A percentile compares a stretch with the other conserved stretches of the same genome.
These are phyloP conservation scores for Callocephalon fimbriatum DNA, from an alignment of 2,113 vertebrate species.

Conservation along the genomic window DNA sequence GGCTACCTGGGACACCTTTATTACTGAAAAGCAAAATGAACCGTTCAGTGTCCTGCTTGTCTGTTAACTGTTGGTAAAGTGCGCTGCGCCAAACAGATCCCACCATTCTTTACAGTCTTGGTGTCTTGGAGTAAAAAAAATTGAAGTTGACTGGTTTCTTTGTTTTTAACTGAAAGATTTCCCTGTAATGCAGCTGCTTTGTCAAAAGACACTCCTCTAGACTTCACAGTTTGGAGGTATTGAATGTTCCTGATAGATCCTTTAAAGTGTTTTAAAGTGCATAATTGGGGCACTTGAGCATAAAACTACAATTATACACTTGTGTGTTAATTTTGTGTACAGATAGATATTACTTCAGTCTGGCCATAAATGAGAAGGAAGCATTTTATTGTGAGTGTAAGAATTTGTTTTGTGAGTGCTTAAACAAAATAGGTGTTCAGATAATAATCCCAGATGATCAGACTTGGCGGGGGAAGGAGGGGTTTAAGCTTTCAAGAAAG, in stretches of 20 bases:
- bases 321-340: constrained; percentile 77
- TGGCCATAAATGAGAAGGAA: constrained; percentile 69
- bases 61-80: background rate
- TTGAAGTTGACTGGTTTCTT: background rate
- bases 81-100: background rate
- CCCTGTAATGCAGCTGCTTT: constrained; percentile 23
- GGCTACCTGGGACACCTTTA: background rate
- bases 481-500: background rate
- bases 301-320: constrained; percentile 80
- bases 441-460: background rate
- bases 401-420: constrained; percentile 52
- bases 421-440: constrained; percentile 43
- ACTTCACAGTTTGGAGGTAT: constrained; percentile 45
- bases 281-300: constrained; percentile 75
- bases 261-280: constrained; percentile 72
- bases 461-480: too few relatives aligned
- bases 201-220: constrained; percentile 42
- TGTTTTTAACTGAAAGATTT: background rate
- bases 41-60: background rate
- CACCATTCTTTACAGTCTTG: background rate
- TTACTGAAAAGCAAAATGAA: background rate
- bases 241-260: constrained; percentile 52
- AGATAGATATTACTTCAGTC: constrained; percentile 64
- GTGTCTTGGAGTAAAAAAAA: background rate
- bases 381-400: constrained; percentile 36